phyloP scores from a whole-genome alignment of 2,113 vertebrate genomes.

The Propithecus coquereli region DNA sequence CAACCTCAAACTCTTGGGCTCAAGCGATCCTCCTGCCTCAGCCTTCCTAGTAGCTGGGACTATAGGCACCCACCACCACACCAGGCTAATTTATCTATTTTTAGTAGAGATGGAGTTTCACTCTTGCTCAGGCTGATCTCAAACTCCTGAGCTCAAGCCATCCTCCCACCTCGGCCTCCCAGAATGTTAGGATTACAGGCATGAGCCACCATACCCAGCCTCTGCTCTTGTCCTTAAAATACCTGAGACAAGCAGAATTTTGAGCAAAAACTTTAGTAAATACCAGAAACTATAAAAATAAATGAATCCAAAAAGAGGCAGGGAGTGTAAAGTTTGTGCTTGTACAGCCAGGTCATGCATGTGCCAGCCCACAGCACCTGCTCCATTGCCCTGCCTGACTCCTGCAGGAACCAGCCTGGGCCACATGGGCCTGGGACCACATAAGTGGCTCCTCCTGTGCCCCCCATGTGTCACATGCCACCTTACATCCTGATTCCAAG shows the following conservation, averaged over 20 bases:
- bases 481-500: not conserved
- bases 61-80: too few relatives aligned
- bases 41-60: too few relatives aligned
- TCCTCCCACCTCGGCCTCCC: too few relatives aligned
- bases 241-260: not conserved
- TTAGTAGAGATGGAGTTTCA: too few relatives aligned
- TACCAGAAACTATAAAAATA: not conserved
- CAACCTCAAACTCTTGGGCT: too few relatives aligned
- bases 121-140: too few relatives aligned
- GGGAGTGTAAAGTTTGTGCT: not conserved
- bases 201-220: too few relatives aligned
- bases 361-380: rapidly evolving
- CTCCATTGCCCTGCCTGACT: not conserved
- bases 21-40: too few relatives aligned
- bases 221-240: not conserved
- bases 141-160: too few relatives aligned
- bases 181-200: too few relatives aligned
- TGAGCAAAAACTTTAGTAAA: not conserved
- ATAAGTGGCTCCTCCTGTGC: not conserved
- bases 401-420: not conserved
- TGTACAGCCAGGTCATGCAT: not conserved
- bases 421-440: not conserved
- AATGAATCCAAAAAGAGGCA: not conserved
- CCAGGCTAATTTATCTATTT: too few relatives aligned
- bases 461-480: not conserved